Conservation (phyloP, 2,888 invertebrate genomes). For the Spicauda simplicius region DNA sequence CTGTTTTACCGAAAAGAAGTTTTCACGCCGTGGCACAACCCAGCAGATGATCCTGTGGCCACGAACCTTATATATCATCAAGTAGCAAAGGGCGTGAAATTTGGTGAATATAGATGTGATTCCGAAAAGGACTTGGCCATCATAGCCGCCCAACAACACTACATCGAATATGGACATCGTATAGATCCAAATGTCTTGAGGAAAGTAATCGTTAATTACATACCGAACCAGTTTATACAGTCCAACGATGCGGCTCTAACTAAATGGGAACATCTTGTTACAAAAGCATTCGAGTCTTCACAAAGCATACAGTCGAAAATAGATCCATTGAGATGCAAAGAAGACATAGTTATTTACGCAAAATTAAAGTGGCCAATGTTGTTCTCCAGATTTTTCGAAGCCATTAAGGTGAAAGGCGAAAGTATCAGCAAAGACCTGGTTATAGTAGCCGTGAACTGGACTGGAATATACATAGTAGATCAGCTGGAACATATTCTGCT, state of each 20-base stretch:
- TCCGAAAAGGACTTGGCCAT: constrained; percentile 94
- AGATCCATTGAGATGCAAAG: constrained; percentile 90
- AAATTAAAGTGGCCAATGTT: constrained; percentile 97
- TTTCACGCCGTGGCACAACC: constrained; percentile 96
- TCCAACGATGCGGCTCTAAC: constrained; percentile 86
- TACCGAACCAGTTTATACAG: constrained; percentile 90
- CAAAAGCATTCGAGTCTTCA: constrained; percentile 89
- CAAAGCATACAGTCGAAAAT: constrained; percentile 88
- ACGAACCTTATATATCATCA: constrained; percentile 96
- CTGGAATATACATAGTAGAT: constrained; percentile 96
- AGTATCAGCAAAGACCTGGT: constrained; percentile 88
- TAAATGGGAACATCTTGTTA: constrained; percentile 90
- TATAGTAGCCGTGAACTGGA: constrained; percentile 97
- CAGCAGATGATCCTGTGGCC: constrained; percentile 90
- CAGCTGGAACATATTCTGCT: constrained; percentile 95
- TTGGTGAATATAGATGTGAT: constrained; percentile 95
- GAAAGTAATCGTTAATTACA: constrained; percentile 90
- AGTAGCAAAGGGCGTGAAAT: constrained; percentile 94
- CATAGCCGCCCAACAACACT: constrained; percentile 96
- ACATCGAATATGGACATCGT: constrained; percentile 90
- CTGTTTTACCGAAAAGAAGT: constrained; percentile 95
- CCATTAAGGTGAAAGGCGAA: constrained; percentile 90
- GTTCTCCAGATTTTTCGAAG: constrained; percentile 97
- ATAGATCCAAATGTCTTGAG: constrained; percentile 88
- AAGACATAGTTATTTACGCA: constrained; percentile 95